Percentiles rank a stretch among this genome's conserved stretches.
These are phyloP conservation scores for Sarcophilus harrisii DNA, from an alignment of 2,797 vertebrate species.

Conservation along the genomic window DNA sequence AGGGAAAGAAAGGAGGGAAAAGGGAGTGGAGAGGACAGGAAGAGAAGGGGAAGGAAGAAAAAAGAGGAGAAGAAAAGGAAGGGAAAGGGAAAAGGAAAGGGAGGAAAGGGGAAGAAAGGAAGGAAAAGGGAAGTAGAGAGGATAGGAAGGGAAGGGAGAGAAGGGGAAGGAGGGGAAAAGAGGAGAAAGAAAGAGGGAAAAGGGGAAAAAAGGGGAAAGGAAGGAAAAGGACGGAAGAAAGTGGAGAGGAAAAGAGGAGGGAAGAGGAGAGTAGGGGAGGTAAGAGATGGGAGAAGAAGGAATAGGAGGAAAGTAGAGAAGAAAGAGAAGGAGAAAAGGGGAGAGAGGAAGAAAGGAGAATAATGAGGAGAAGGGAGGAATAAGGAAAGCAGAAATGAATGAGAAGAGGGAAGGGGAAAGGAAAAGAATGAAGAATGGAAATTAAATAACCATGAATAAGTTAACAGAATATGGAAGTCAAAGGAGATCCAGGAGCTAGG, in stretches of 20 bases:
- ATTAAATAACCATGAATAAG: neutral
- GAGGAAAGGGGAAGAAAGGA: too few relatives aligned
- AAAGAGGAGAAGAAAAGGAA: too few relatives aligned
- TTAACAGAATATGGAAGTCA: neutral
- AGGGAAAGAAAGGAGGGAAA: too few relatives aligned
- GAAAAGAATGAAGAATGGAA: neutral
- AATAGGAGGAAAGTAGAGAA: neutral
- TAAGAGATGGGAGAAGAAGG: neutral
- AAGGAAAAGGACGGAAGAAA: fast-evolving
- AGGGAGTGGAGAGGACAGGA: fast-evolving
- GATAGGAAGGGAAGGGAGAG: neutral
- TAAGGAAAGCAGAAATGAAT: neutral
- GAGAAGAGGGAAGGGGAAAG: neutral
- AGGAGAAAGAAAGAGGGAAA: neutral
- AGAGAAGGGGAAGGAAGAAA: too few relatives aligned
- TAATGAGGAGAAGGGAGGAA: neutral
- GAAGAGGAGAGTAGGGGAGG: neutral
- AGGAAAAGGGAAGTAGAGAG: fast-evolving
- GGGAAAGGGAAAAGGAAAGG: fast-evolving
- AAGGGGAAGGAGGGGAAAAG: neutral
- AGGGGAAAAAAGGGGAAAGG: neutral
- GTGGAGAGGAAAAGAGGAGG: neutral
- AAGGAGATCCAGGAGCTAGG: neutral
- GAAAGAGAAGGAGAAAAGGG: neutral
- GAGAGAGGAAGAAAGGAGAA: neutral